These are phyloP conservation scores for Leptopilina boulardi DNA, from an alignment of 1,140 invertebrate genomes.

Conservation along the genomic window DNA sequence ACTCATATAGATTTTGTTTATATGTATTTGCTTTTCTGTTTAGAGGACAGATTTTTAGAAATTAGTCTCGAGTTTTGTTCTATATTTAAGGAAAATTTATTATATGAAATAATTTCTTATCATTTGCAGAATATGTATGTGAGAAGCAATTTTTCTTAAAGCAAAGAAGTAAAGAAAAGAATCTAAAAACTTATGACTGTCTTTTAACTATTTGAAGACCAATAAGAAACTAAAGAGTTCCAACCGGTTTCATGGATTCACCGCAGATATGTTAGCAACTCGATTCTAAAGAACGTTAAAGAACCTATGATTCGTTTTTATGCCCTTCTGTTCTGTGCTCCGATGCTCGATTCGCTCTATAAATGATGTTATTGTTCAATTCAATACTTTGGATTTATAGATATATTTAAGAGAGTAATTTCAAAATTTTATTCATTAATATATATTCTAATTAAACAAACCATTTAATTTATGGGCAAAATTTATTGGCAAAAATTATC, in stretches of 20 bases:
- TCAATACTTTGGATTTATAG: background rate
- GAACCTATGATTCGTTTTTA: conserved; percentile 5
- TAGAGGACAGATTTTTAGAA: too few relatives aligned
- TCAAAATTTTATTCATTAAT: background rate
- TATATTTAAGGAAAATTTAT: too few relatives aligned
- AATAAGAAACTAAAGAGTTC: conserved; percentile 22
- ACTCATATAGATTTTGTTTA: too few relatives aligned
- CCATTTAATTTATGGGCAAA: too few relatives aligned
- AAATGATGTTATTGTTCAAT: conserved; percentile 10
- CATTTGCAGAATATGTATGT: background rate
- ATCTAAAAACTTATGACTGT: background rate
- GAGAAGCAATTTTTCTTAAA: background rate
- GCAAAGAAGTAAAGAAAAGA: background rate
- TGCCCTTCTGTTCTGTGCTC: conserved; percentile 12
- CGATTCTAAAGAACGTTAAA: conserved; percentile 11
- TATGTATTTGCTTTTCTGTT: too few relatives aligned
- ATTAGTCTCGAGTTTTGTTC: too few relatives aligned
- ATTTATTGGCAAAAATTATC: background rate
- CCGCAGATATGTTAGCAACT: conserved; percentile 18
- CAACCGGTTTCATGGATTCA: conserved; percentile 28
- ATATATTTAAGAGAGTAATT: background rate
- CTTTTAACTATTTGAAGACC: conserved; percentile 19
- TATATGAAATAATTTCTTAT: background rate
- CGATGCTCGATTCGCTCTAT: conserved; percentile 14
- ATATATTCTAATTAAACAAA: background rate